Conservation (phyloP, 2,888 invertebrate species). For the Leucophora obtusa region DNA sequence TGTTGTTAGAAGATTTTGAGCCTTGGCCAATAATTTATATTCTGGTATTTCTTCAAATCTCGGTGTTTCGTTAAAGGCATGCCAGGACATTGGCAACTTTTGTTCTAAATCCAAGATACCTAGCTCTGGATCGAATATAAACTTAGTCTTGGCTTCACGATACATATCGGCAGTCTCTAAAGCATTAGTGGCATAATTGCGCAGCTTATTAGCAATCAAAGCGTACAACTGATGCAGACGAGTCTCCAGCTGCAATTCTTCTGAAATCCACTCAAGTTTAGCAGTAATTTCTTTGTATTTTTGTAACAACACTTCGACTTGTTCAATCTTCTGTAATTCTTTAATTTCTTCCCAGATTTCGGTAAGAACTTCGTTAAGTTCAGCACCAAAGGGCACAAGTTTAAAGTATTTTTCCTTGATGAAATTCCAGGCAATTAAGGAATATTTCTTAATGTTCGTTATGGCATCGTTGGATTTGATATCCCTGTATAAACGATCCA, state of each 20-base stretch:
- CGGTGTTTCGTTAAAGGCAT: constrained; percentile 92
- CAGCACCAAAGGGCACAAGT: constrained; percentile 84
- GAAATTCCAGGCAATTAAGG: constrained; percentile 83
- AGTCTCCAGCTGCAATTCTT: constrained; percentile 87
- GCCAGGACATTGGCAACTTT: constrained; percentile 94
- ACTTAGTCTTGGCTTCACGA: constrained; percentile 91
- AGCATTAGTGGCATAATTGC: constrained; percentile 87
- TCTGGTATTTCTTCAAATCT: constrained; percentile 90
- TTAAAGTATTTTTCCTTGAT: constrained; percentile 84
- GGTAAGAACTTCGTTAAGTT: constrained; percentile 82
- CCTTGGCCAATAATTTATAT: constrained; percentile 83
- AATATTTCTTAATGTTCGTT: constrained; percentile 88
- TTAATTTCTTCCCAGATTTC: constrained; percentile 83
- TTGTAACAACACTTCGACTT: constrained; percentile 81
- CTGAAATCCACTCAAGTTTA: constrained; percentile 85
- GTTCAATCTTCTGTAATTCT: constrained; percentile 82
- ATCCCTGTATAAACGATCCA: constrained; percentile 89
- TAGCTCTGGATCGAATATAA: constrained; percentile 88
- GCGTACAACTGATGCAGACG: constrained; percentile 83
- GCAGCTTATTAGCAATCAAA: constrained; percentile 84
- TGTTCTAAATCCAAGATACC: constrained; percentile 90
- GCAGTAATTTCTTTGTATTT: constrained; percentile 82
- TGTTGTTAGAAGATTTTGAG: constrained; percentile 83
- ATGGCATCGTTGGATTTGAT: constrained; percentile 87
- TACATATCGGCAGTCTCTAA: constrained; percentile 89